Conservation (phyloP, 2,888 invertebrate species). For the Monoplex corrugatus region DNA sequence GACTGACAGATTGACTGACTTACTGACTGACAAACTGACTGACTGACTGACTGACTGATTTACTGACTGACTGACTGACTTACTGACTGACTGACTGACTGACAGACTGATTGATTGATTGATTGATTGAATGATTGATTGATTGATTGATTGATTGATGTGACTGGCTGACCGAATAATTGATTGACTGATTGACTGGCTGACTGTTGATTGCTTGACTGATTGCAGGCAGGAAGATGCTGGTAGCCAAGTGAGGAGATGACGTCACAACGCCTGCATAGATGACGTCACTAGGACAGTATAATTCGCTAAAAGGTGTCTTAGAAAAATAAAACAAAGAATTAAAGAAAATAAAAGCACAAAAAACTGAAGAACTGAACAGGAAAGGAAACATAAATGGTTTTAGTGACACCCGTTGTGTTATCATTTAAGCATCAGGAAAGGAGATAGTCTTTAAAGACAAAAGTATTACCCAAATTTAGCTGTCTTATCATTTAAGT, state of each 20-base stretch:
- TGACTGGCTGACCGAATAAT: no score
- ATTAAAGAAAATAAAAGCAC: background rate
- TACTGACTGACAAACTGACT: background rate
- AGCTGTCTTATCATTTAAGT: no score
- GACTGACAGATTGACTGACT: background rate
- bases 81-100: background rate
- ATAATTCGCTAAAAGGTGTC: no score
- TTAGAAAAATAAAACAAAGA: no score
- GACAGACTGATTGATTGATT: background rate
- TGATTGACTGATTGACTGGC: no score
- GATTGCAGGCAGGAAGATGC: background rate
- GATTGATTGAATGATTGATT: slow-evolving; percentile 1
- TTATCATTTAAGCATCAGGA: no score
- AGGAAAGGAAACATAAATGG: no score
- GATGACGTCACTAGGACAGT: background rate
- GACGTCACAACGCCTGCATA: background rate
- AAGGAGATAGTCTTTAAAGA: background rate
- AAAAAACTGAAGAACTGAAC: background rate
- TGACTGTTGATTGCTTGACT: no score
- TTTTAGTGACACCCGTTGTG: no score
- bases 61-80: background rate
- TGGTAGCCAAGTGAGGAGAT: background rate
- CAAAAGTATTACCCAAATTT: background rate
- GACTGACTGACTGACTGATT: background rate
- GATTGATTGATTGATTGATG: no score